Conservation (phyloP, 2,888 invertebrate genomes). For the Phyllotreta cruciferae region DNA sequence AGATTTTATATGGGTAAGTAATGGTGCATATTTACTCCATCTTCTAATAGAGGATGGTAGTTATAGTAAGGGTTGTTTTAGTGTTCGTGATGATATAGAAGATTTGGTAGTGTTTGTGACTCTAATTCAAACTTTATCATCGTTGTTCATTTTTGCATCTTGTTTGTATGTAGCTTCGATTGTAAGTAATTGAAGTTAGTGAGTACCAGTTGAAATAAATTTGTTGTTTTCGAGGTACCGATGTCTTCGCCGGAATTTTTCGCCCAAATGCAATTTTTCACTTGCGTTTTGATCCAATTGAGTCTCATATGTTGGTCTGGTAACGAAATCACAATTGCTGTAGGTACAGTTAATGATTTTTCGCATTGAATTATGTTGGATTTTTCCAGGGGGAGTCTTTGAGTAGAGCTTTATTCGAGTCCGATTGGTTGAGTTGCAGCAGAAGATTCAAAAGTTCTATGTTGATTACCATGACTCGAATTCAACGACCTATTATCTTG, state of each 20-base stretch:
- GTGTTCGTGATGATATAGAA: constrained; percentile 45
- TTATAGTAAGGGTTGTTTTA: constrained; percentile 34
- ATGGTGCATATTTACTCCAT: background rate
- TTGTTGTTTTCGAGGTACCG: constrained; percentile 39
- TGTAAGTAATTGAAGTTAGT: constrained; percentile 34
- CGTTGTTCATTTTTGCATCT: constrained; percentile 47
- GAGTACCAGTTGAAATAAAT: background rate
- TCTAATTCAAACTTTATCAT: constrained; percentile 45
- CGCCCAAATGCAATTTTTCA: constrained; percentile 41
- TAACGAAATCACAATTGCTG: constrained; percentile 43
- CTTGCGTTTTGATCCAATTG: constrained; percentile 39
- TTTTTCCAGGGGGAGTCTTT: background rate
- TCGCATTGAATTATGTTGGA: background rate
- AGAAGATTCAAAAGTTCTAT: constrained; percentile 43
- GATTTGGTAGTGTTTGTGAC: constrained; percentile 45
- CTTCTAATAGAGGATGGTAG: background rate
- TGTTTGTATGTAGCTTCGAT: constrained; percentile 45
- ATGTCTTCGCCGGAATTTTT: constrained; percentile 41
- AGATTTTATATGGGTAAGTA: constrained; percentile 43
- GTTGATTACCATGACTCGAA: constrained; percentile 44
- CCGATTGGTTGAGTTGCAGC: constrained; percentile 43
- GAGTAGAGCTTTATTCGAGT: constrained; percentile 31
- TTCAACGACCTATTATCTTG: constrained; percentile 42
- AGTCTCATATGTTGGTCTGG: constrained; percentile 44
- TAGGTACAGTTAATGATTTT: constrained; percentile 33